These are phyloP conservation scores for Ophion costatus DNA, from an alignment of 2,888 invertebrate genomes.

Conservation along the genomic window DNA sequence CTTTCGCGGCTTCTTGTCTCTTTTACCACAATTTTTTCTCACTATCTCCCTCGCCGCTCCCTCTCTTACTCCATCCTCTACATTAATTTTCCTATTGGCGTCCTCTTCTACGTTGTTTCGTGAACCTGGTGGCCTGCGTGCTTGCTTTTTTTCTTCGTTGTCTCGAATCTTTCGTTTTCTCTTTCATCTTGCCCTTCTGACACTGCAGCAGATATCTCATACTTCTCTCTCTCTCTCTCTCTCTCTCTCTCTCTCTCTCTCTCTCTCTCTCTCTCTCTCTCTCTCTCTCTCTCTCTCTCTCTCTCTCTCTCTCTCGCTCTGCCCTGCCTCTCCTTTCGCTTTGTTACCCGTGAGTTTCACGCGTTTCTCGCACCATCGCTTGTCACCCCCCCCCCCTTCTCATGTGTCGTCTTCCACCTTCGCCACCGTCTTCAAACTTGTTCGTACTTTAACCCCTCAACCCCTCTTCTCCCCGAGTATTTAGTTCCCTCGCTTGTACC, in stretches of 20 bases:
- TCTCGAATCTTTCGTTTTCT: constrained; percentile 37
- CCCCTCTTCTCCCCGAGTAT: constrained; percentile 63
- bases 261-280: not conserved
- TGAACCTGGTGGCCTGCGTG: not conserved
- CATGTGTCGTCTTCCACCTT: constrained; percentile 32
- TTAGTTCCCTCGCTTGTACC: constrained; percentile 69
- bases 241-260: not conserved
- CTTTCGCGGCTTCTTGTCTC: constrained; percentile 49
- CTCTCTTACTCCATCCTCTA: constrained; percentile 13
- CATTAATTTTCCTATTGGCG: constrained; percentile 26
- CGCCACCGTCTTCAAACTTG: constrained; percentile 32
- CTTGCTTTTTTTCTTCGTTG: constrained; percentile 22
- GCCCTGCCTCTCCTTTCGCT: not conserved
- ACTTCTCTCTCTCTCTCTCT: not conserved
- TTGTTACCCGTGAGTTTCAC: constrained; percentile 12
- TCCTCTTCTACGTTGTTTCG: constrained; percentile 23
- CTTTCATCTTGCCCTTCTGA: constrained; percentile 36
- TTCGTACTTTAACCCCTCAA: constrained; percentile 32
- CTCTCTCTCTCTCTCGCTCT: not conserved
- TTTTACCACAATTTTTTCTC: constrained; percentile 17
- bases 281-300: not conserved
- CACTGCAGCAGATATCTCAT: constrained; percentile 3
- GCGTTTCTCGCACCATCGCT: constrained; percentile 37
- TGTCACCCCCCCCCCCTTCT: not conserved
- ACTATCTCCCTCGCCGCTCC: not conserved